A percentile compares a stretch with the other conserved stretches of the same genome.
phyloP scores from a whole-genome alignment of 2,888 invertebrate species.

The Magallana nippona region DNA sequence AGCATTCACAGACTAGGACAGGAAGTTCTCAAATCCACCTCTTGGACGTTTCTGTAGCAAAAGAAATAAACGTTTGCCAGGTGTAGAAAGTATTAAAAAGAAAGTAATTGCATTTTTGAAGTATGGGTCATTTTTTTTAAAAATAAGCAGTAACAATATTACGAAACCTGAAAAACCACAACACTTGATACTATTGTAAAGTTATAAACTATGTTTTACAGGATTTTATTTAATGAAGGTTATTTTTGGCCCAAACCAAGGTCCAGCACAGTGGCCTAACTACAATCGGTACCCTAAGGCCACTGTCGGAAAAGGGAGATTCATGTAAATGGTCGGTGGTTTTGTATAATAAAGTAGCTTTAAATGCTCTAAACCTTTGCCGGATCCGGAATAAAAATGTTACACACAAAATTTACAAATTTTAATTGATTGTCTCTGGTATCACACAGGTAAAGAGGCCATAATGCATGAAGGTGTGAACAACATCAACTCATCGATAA shows the following conservation, averaged over 20 bases:
- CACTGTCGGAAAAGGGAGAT: too few relatives aligned
- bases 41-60: slow-evolving; percentile 45
- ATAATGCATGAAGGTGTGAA: too few relatives aligned
- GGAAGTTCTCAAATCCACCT: slow-evolving; percentile 29
- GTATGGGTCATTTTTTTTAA: not conserved
- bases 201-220: not conserved
- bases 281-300: not conserved
- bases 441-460: too few relatives aligned
- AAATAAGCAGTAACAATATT: not conserved
- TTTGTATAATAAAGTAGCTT: too few relatives aligned
- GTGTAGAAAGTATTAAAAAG: slow-evolving; percentile 48
- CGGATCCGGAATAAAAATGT: too few relatives aligned
- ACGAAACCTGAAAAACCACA: not conserved
- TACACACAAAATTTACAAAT: too few relatives aligned
- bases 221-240: not conserved
- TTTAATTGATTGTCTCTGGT: too few relatives aligned
- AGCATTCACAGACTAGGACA: slow-evolving; percentile 43
- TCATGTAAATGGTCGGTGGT: too few relatives aligned
- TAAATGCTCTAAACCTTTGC: too few relatives aligned
- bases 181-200: not conserved
- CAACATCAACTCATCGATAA: too few relatives aligned
- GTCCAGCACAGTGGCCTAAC: not conserved
- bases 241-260: not conserved
- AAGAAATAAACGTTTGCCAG: slow-evolving; percentile 42
- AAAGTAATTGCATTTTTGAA: not conserved